Base-by-base conservation (phyloP, 2,888 invertebrate species). In the Calameuta idolon region DNA sequence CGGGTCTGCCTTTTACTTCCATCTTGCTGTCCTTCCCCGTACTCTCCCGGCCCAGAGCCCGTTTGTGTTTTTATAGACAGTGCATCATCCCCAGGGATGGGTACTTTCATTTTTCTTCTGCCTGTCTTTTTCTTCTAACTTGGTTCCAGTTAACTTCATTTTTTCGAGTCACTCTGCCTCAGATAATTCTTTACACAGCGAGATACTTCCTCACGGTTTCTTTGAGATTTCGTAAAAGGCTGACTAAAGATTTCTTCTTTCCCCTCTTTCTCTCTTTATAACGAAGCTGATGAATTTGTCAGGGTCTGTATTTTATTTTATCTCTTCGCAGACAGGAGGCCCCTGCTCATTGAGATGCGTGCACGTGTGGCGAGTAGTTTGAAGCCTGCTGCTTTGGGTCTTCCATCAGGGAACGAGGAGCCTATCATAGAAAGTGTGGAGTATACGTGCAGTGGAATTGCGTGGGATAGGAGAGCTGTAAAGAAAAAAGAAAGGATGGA, bases 1-100 rank as follows among this genome's bases (percentile, higher is more conserved):
- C 55, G 55, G 55, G 55, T 55, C 55, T 55, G 55, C 55, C 55
- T 34, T 71, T 71, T 71, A 11, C 71, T 71, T 71, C 71, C 71
- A 71, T 71, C 71, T 71, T 30, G 12, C 33, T 15, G 12, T 3
- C 5, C 31, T 71, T 30, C 33, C 33, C 9, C 31, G 71, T 71
- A 69, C 33, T 30, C 31, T 31, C 23, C 71, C 12, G 0, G 12
- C 9, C 31, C 31, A 4, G 71, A 5, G 23, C 23, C 55, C 23
- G 55, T 9, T 55, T 55, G 23, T 23, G 55, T 55, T 55, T 55
- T 55, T 55, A 55, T 55, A 55, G 9, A 55, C 55, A 23, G 55
- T 15, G 15, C 23, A 55, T 23, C 55, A 55, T 55, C 55, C 23
- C 23, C 55, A 0, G 55, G 55, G 55, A 55, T 9, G 23, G 55